Base-by-base conservation (phyloP, 2,888 invertebrate species). In the Argyresthia albistria region DNA sequence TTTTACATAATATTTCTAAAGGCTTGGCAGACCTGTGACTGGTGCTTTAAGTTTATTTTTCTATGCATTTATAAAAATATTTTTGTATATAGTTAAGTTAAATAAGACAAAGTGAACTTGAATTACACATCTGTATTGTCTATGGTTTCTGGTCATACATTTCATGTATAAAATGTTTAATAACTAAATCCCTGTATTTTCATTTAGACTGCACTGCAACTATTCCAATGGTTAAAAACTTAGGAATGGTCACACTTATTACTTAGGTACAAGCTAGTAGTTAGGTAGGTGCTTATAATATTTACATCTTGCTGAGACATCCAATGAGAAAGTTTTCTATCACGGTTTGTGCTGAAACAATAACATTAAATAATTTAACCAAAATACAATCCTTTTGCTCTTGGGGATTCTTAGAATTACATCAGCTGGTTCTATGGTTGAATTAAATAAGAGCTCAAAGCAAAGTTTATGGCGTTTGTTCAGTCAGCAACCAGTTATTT, bases 321-420 rank as follows among this genome's bases (percentile, higher is more conserved):
- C 90, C 89, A 62, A 92, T 88, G 62, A 92, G 80, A 75, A 90
- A 91, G 74, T 94, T 93, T 75, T 94, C 93, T 67, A 95, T 89
- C 62, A 94, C 93, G 60, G 93, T 91, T 89, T 93, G 93, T 36
- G 93, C 93, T 90, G 89, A 62, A 89, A 90, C 66, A 64, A 67
- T 69, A 67, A 58, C 63, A 55, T 8, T 56, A 52, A 4, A 49
- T 8, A 55, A 48, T 3, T 9, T 39, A 8, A 36, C 8, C 9
- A 9, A 9, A 36, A 36, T 8, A 36, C 8, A 6, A 39, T 39
- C 39, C 39, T 39, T 11, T 39, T 39, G 10, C 39, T 39, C 25
- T 6, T 4, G 25, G 25, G 25, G 6, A 25, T 25, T 4, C 25
- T n/a, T n/a, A n/a, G n/a, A n/a, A n/a, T n/a, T n/a, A n/a, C n/a